Evolutionary conservation across 1,140 invertebrate species (phyloP), one percentile per base, ranked within the genome.

Genomic region (Oryzaephilus surinamensis): DNA sequence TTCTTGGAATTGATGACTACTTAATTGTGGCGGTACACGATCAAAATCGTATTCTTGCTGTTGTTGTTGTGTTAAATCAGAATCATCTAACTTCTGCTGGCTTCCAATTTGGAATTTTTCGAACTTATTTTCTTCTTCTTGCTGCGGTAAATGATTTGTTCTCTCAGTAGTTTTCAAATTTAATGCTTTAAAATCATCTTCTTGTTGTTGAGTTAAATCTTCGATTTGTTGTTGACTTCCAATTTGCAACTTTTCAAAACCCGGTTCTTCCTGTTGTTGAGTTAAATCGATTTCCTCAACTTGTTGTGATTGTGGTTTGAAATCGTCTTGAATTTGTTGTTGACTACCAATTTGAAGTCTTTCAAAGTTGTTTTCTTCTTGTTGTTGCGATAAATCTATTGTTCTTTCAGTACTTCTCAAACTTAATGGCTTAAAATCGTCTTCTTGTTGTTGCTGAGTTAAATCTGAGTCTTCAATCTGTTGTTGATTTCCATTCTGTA

Each of bases 41-140:
- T 11, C 17, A n/a, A 33, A 20, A 8, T 11, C 32, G 7, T n/a
- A 17, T n/a, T 28, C 26, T 37, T 37, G 8, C 1, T 14, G 27
- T 28, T 37, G 35, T 35, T 31, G 29, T 31, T 31, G 29, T 6
- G 29, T 31, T 10, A 31, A 12, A n/a, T 31, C 29, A n/a, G 29
- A 31, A 24, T 24, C 23, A 1, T 7, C 23, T 6, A 24, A 4
- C 11, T 24, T 11, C 11, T 24, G 23, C n/a, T n/a, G n/a, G n/a
- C n/a, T 7, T 11, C 23, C 5, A 10, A 24, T 24, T 24, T 3
- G 5, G 23, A 10, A 4, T n/a, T n/a, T n/a, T n/a, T n/a, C n/a
- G n/a, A n/a, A n/a, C n/a, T n/a, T n/a, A n/a, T n/a, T n/a, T n/a
- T n/a, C n/a, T n/a, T n/a, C n/a, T n/a, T n/a, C n/a, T n/a, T 6